Base-by-base conservation (phyloP, 2,888 invertebrate species). In the Pimpla rufipes region DNA sequence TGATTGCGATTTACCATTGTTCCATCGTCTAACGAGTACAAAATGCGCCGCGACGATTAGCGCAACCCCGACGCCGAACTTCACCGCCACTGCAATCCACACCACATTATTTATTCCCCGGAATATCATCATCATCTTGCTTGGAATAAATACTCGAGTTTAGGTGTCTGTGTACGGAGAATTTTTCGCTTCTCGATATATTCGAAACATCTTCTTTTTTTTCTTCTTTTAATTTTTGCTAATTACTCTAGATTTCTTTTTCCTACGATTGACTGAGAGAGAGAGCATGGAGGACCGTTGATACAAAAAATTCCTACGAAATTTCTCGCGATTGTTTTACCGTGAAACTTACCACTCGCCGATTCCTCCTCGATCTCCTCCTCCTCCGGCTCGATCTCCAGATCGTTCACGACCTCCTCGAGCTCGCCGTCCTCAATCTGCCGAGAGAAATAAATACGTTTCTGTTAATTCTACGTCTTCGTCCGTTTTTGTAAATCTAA, bases 11-110 rank as follows among this genome's bases (percentile, higher is more conserved):
- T 95, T 95, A 96, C 96, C 96, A 94, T 96, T 95, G 93, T 95
- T 95, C 95, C 95, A 95, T 94, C 96, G 96, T 94, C 96, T 96
- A 94, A 97, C 95, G 94, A 97, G 95, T 93, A 97, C 97, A 94
- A 97, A 96, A 94, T 97, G 97, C 91, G 97, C 97, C 93, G 97
- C 97, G 93, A 96, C 95, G 94, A 97, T 95, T 93, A 97, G 95
- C 92, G 97, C 97, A 93, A 96, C 95, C 93, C 97, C 97, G 94
- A 97, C 96, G 94, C 96, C 96, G 94, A 97, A 95, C 95, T 97
- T 97, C 95, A 97, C 96, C 94, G 96, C 96, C 96, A 97, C 97
- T 97, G 96, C 93, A 97, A 97, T 77, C 68, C 83, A 73, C 73
- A 73, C 35, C 80, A 83, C 55, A 74, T 71, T 75, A 50, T 79